Evolutionary conservation across 2,888 invertebrate species (phyloP), one percentile per base, ranked within the genome.

Genomic region (Agrilus cyanescens): DNA sequence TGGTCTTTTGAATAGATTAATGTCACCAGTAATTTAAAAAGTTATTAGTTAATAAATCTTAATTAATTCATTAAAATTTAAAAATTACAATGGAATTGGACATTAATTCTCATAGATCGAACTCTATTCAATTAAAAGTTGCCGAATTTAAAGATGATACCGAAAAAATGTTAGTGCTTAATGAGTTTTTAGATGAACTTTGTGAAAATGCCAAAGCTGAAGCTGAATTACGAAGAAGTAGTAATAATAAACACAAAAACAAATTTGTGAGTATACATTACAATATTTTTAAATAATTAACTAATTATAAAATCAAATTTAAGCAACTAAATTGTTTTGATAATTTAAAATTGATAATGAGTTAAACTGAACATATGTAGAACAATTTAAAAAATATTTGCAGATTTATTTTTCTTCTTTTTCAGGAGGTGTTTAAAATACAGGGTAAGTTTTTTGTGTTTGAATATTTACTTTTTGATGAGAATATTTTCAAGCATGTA

Each of bases 131-230:
- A 25, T 25, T 25, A 25, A 56, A 61, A 51, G 61, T 66, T 48
- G 54, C 55, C 13, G 59, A 63, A 40, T 67, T 67, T 50, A 66
- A 63, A 55, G 60, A 54, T 46, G 66, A 66, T 50, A 62, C 63
- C 8, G 63, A 66, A 32, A 63, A 62, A 52, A 66, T 67, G 64
- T 53, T 56, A 40, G 61, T 62, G 32, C 58, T 67, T 12, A 63
- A 65, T 46, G 62, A 62, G 32, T 66, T 67, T 54, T 49, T 67
- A 44, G 61, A 58, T 45, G 66, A 66, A 30, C 45, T 67, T 32
- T 57, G 65, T 38, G 65, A 65, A 41, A 62, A 62, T 41, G 67
- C 67, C 6, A 57, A 59, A 45, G 57, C 58, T 33, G 65, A 66
- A 50, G 64, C 60, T 3, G 63, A 63, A 40, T 50, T 51, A 12